Percentiles rank a stretch among this genome's conserved stretches.
These are phyloP conservation scores for Arctocebus calabarensis DNA, from an alignment of 2,797 vertebrate species.

Conservation along the genomic window DNA sequence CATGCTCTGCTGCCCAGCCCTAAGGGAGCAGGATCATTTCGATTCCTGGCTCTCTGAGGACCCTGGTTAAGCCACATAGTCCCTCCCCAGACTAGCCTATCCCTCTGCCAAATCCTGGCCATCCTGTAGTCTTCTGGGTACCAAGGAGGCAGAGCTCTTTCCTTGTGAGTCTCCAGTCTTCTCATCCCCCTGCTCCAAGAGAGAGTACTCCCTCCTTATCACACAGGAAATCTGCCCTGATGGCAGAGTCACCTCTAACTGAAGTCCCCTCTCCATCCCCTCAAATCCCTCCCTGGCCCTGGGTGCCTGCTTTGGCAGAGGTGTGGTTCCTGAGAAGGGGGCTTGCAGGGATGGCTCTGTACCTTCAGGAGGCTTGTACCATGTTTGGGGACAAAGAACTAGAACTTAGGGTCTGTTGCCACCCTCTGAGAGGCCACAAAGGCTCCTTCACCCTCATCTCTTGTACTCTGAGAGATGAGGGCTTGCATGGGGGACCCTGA, in stretches of 20 bases:
- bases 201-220: neutral
- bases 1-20: neutral
- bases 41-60: neutral
- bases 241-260: neutral
- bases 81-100: neutral
- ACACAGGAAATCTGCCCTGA: neutral
- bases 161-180: neutral
- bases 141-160: neutral
- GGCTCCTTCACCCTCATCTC: neutral
- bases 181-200: neutral
- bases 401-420: neutral
- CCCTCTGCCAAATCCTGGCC: neutral
- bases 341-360: neutral
- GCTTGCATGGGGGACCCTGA: neutral
- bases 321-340: neutral
- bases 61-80: neutral
- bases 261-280: accelerated
- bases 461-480: neutral
- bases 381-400: neutral
- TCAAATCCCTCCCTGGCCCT: neutral
- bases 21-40: neutral
- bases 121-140: neutral
- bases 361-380: neutral
- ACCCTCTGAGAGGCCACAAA: neutral
- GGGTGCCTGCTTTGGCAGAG: neutral